Evolutionary conservation across 2,113 vertebrate genomes (phyloP), one percentile per base, ranked within the genome.

Genomic region (Mohoua ochrocephala): DNA sequence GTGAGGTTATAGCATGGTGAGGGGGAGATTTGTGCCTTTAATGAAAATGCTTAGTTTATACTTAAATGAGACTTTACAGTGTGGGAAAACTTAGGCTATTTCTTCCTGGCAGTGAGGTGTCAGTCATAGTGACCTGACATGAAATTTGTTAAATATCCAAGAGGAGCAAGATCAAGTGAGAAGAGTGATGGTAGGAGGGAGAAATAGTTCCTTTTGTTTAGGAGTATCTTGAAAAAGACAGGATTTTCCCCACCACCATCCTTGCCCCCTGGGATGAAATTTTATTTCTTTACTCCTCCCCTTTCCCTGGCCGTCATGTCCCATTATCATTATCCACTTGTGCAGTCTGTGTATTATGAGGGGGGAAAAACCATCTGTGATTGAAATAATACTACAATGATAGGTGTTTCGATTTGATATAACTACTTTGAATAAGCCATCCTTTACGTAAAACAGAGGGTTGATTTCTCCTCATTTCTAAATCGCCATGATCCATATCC

Each of bases 241-340:
- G 22, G 7, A 6, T 54, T 73, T 70, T 1, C 3, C 5, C 14
- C 7, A 10, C 1, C 2, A 9, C 24, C 11, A 17, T 54, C 42
- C 19, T 42, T 6, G 7, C 3, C 41, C 30, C 35, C 12, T 18
- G 13, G 20, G 9, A 9, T 49, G 6, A 76, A 68, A 20, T 33
- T 67, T 64, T 64, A 47, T 76, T 90, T 92, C 37, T 39, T 74
- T 53, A 31, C 13, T 13, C 11, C 10, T 26, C 8, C 35, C 5
- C 15, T 64, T 84, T 75, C 19, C 5, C 20, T 73, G 42, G 16
- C 35, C 28, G n/a, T 84, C 5, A 1, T 10, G 27, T 59, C 44
- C 83, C 11, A 27, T 79, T 74, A 47, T 84, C 13, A 24, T 81
- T 76, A 61, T 73, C 49, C 30, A 84, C 9, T 83, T 87, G 45